A percentile compares a stretch with the other conserved stretches of the same genome.
These are phyloP conservation scores for Ennomos erosarius DNA, from an alignment of 2,888 invertebrate genomes.

Conservation along the genomic window DNA sequence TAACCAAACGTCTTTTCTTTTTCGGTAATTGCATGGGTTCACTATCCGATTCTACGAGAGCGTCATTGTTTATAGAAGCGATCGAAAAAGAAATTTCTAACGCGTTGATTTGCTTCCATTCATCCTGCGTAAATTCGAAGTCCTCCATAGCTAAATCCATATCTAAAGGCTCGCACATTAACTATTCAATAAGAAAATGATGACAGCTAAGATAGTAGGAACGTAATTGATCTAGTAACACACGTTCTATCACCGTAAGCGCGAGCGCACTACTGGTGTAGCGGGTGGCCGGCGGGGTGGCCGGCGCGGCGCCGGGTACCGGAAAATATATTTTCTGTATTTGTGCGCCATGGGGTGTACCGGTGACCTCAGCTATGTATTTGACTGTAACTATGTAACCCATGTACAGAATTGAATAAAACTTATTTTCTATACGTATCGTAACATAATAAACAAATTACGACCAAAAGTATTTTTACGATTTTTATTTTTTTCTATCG, in stretches of 20 bases:
- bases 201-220: constrained; percentile 2
- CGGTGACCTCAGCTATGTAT: constrained; percentile 43
- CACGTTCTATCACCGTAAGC: constrained; percentile 38
- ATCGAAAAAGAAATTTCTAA: constrained; percentile 43
- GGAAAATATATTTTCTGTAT: constrained; percentile 44
- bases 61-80: constrained; percentile 43
- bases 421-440: constrained; percentile 29
- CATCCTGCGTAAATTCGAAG: constrained; percentile 47
- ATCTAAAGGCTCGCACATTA: constrained; percentile 5
- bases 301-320: constrained; percentile 43
- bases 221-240: constrained; percentile 27
- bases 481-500: too few relatives aligned
- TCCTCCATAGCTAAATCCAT: constrained; percentile 37
- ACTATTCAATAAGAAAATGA: constrained; percentile 1
- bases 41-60: constrained; percentile 41
- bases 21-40: constrained; percentile 45
- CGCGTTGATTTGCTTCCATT: constrained; percentile 44
- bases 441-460: too few relatives aligned
- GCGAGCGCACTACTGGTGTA: constrained; percentile 24
- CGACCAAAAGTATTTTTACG: too few relatives aligned
- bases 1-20: constrained; percentile 46
- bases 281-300: constrained; percentile 23
- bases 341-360: constrained; percentile 43
- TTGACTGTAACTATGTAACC: constrained; percentile 43
- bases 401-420: constrained; percentile 42